Percentiles rank a stretch among this genome's conserved stretches.
Conservation (phyloP, 2,113 vertebrate species). For the Zingel zingel region DNA sequence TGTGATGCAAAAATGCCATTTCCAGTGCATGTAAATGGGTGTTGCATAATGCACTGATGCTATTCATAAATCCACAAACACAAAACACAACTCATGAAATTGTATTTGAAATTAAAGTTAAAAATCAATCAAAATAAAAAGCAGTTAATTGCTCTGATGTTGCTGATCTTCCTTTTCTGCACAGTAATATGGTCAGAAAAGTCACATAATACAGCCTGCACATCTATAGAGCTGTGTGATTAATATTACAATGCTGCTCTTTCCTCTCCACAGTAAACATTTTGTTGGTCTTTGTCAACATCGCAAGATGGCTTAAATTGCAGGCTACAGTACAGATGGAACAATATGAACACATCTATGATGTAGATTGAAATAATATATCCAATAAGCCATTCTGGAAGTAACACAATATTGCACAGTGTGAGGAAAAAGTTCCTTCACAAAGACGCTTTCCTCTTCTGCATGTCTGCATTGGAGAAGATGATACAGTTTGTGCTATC, state of each 20-base stretch:
- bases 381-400: constrained; percentile 31
- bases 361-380: constrained; percentile 26
- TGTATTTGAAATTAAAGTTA: neutral
- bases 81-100: neutral
- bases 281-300: constrained; percentile 43
- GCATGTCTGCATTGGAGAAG: constrained; percentile 41
- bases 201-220: neutral
- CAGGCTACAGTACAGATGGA: constrained; percentile 27
- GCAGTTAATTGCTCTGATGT: neutral
- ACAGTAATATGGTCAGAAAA: neutral
- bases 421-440: constrained; percentile 35
- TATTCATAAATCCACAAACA: neutral
- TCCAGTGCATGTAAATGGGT: neutral
- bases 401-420: constrained; percentile 26
- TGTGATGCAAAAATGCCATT: neutral
- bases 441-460: neutral
- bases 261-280: constrained; percentile 51
- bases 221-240: constrained; percentile 11
- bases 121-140: neutral
- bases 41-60: constrained; percentile 7
- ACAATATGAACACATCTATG: constrained; percentile 23
- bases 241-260: constrained; percentile 28
- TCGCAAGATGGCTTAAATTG: constrained; percentile 25
- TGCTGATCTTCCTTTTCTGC: neutral
- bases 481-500: constrained; percentile 45